Conservation (phyloP, 2,888 invertebrate genomes). For the Plebejus anna region DNA sequence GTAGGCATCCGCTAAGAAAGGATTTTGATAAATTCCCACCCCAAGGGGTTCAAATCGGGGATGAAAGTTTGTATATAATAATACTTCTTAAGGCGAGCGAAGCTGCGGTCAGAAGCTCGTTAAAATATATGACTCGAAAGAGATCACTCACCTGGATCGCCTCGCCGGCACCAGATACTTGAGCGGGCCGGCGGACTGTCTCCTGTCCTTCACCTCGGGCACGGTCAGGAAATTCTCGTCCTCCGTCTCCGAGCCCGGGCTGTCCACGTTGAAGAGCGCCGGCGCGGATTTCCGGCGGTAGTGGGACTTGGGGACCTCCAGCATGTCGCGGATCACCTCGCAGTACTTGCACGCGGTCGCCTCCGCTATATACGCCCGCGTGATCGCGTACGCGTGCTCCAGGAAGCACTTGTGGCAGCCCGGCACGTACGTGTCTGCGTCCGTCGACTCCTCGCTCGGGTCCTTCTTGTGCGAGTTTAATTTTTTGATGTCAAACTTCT, state of each 20-base stretch:
- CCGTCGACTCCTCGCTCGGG: conserved; percentile 70
- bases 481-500: conserved; percentile 63
- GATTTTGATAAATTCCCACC: too few species aligned
- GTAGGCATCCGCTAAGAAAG: too few species aligned
- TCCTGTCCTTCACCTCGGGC: conserved; percentile 65
- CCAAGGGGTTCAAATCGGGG: too few species aligned
- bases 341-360: conserved; percentile 71
- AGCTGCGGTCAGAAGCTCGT: too few species aligned
- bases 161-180: conserved; percentile 64
- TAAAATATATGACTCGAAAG: too few species aligned
- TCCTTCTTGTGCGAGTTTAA: conserved; percentile 54
- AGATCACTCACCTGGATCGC: conserved; percentile 60
- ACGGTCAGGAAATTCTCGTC: conserved; percentile 70
- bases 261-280: conserved; percentile 71
- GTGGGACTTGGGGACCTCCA: conserved; percentile 63
- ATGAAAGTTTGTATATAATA: too few species aligned
- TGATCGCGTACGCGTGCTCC: conserved; percentile 72
- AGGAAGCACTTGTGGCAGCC: conserved; percentile 76
- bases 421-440: conserved; percentile 60
- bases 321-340: conserved; percentile 71
- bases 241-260: conserved; percentile 67
- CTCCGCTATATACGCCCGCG: conserved; percentile 68
- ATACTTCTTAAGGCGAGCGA: too few species aligned
- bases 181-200: conserved; percentile 77
- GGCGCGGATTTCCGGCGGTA: conserved; percentile 79